phyloP scores from a whole-genome alignment of 1,140 invertebrate genomes.

The Drosophila cardini region DNA sequence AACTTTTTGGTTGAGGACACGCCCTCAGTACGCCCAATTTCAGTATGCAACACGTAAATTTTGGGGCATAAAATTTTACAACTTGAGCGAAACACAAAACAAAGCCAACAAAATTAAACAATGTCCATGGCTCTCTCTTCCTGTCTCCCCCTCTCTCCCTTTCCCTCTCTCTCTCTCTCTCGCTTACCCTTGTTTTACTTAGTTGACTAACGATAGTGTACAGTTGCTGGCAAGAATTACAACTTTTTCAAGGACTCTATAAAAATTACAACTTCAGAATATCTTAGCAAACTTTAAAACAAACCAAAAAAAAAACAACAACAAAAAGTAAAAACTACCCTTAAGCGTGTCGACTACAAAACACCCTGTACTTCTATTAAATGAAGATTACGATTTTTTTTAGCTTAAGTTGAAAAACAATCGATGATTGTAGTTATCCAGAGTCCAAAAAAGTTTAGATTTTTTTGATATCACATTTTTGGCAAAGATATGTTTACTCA shows the following conservation, averaged over 20 bases:
- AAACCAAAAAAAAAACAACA: too few relatives aligned
- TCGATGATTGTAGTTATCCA: too few relatives aligned
- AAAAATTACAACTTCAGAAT: background rate
- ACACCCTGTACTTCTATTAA: too few relatives aligned
- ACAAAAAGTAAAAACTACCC: too few relatives aligned
- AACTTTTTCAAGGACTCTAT: background rate
- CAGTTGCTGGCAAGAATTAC: background rate
- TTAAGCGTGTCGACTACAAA: too few relatives aligned
- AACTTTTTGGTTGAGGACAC: constrained; percentile 12
- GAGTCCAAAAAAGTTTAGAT: too few relatives aligned
- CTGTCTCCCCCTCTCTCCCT: background rate
- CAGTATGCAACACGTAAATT: constrained; percentile 64
- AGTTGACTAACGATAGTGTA: background rate
- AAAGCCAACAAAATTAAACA: constrained; percentile 52
- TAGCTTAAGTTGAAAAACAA: too few relatives aligned
- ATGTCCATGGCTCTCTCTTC: constrained; percentile 1
- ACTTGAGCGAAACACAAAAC: constrained; percentile 45
- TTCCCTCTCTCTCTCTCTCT: background rate
- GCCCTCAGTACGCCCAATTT: constrained; percentile 14
- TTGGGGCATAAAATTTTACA: constrained; percentile 74
- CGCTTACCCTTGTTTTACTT: background rate
- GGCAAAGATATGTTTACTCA: too few relatives aligned
- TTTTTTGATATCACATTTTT: too few relatives aligned
- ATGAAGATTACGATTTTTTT: too few relatives aligned
- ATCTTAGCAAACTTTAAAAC: background rate